These are phyloP conservation scores for Pipistrellus nathusii DNA, from an alignment of 2,797 vertebrate species.

Conservation along the genomic window DNA sequence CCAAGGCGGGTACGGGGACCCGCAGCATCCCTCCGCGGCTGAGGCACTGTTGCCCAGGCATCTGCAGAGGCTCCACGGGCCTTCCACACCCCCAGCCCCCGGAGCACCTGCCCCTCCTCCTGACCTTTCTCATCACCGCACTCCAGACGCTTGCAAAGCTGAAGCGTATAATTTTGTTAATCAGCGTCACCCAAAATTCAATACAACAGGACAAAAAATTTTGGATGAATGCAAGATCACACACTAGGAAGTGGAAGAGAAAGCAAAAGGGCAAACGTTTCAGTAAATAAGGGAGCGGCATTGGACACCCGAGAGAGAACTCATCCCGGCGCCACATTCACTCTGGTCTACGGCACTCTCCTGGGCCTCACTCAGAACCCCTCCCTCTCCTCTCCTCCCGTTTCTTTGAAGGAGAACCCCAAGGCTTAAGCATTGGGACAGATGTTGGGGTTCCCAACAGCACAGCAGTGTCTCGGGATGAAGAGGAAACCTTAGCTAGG, in stretches of 20 bases:
- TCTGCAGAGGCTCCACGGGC: background rate
- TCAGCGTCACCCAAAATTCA: background rate
- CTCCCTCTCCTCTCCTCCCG: background rate
- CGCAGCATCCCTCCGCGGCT: background rate
- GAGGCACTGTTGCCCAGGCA: background rate
- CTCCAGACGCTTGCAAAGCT: background rate
- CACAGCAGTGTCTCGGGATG: background rate
- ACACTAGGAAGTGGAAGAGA: conserved; percentile 51
- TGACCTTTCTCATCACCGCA: background rate
- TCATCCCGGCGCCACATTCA: background rate
- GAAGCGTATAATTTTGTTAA: background rate
- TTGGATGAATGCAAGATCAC: background rate
- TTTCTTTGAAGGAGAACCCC: background rate
- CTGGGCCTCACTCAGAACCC: background rate
- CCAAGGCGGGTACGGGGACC: background rate
- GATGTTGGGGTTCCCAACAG: background rate
- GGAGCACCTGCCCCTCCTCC: background rate
- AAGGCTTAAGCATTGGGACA: background rate
- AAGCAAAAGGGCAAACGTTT: conserved; percentile 55
- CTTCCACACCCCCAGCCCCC: background rate
- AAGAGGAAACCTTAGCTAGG: background rate
- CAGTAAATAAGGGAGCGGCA: conserved; percentile 53
- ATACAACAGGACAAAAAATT: background rate
- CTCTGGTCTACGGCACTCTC: background rate
- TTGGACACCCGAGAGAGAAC: background rate